Evolutionary conservation across 2,888 invertebrate species (phyloP).

Genomic region (Tetragonula carbonaria): DNA sequence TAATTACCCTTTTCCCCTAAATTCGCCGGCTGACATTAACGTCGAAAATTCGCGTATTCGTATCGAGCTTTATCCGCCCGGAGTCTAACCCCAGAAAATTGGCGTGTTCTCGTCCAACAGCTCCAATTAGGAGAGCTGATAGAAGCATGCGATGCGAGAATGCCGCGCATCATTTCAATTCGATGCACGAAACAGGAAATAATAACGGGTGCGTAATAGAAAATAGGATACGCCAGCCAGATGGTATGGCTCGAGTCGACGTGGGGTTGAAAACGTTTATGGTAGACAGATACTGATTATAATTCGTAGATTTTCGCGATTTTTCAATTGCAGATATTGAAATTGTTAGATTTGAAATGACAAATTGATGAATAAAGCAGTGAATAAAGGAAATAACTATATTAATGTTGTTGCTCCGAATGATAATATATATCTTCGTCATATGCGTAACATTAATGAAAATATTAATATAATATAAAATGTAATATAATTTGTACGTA

Average conservation of each 20-base stretch:
- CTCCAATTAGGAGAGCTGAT: slow-evolving; percentile 53
- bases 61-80: slow-evolving; percentile 19
- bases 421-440: too few relatives aligned
- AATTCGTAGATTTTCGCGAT: not conserved
- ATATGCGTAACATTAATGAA: too few relatives aligned
- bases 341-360: too few relatives aligned
- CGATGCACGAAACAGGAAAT: slow-evolving; percentile 50
- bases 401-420: too few relatives aligned
- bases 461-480: too few relatives aligned
- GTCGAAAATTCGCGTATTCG: slow-evolving; percentile 31
- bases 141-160: slow-evolving; percentile 42
- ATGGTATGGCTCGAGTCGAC: not conserved
- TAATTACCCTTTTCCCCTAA: slow-evolving; percentile 22
- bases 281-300: not conserved
- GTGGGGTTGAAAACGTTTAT: not conserved
- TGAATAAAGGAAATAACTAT: too few relatives aligned
- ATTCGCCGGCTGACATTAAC: slow-evolving; percentile 28
- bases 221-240: slow-evolving; percentile 22
- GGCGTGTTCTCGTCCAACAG: slow-evolving; percentile 45
- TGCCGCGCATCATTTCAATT: slow-evolving; percentile 29
- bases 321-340: not conserved
- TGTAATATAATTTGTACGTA: too few relatives aligned
- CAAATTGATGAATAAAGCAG: too few relatives aligned
- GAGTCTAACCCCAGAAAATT: slow-evolving; percentile 38
- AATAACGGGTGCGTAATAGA: slow-evolving; percentile 53